Evolutionary conservation across 2,797 vertebrate species (phyloP), one percentile per base, ranked within the genome.

Genomic region (Pseudotriccus pelzelni): DNA sequence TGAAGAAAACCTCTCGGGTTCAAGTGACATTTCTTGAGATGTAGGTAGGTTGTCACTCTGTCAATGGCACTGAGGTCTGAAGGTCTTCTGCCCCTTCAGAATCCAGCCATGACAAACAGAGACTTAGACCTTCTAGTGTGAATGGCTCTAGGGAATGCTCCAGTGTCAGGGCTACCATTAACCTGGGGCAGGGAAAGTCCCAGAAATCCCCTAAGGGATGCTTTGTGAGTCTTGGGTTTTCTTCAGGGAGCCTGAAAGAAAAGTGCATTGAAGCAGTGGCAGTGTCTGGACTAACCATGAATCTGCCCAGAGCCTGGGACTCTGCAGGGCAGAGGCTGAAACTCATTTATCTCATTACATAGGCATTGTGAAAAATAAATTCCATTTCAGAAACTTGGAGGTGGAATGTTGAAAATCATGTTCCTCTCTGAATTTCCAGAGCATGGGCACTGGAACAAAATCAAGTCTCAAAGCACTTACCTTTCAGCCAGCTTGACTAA

Each of bases 91-190:
- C 19, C 7, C 7, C 16, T 60, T 58, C 41, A 70, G 66, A 56
- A 67, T 12, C 44, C 49, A 67, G 7, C 15, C 1, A 1, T 58
- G 44, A 76, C 1, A 13, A 58, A 44, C 8, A 37, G 34, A 36
- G 4, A 10, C 5, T 52, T 0, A 0, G 12, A 23, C 20, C 5
- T 73, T 52, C 39, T 25, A 22, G 2, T 34, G 22, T 5, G 6
- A 21, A 2, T 50, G 53, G 28, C 21, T 64, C 4, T 20, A 8
- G 20, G 5, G 22, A 20, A 72, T 62, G 19, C 2, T 14, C 5
- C 3, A 6, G 0, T 32, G 28, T 30, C 23, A 47, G 27, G 30
- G 13, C 46, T 8, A 7, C 36, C 24, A 2, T 41, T 76, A 82
- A 58, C 20, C 14, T 7, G 4, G 18, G 32, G 5, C 11, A 58